Base-by-base conservation (phyloP, 2,888 invertebrate genomes). In the Leptothorax acervorum region DNA sequence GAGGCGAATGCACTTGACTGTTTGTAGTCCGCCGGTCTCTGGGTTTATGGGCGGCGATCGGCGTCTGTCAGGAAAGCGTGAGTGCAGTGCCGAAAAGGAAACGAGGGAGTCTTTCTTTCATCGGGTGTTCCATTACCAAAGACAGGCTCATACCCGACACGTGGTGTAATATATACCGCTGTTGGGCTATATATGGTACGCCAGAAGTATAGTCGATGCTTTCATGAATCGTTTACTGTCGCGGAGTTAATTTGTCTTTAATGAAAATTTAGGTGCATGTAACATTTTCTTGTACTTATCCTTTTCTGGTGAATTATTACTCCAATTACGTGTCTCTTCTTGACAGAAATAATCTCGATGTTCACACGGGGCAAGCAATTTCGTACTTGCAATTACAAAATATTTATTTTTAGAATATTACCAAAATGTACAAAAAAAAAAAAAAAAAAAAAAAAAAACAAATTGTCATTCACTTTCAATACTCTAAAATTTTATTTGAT, bases 71-170 rank as follows among this genome's bases (percentile, higher is more conserved):
- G 48, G 9, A 53, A n/a, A 76, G 42, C 78, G 28, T 51, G 75
- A 65, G 74, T 60, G 73, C 65, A 35, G 18, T 35, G 66, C 42
- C 66, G 74, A 89, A 83, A 74, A 85, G 87, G 85, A 87, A 86
- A 55, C 18, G 48, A 53, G 71, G 48, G 82, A 71, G 31, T 42
- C 53, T 79, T 86, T 78, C 88, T 85, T 88, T 90, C 86, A 84
- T 65, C 86, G 87, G 86, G 87, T 86, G 86, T 88, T 85, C 81
- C 70, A 81, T 90, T 90, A 90, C 86, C 82, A 82, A 85, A 82
- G 83, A 88, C 82, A 83, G 23, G 45, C 68, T 51, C 63, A 76
- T 82, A 85, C 62, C 78, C 66, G 82, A 89, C 88, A 71, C 84
- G 82, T 88, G 85, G 82, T 81, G 87, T 88, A 86, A 85, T 74